phyloP scores from a whole-genome alignment of 1,140 invertebrate genomes.

The Neoseiulus cucumeris region DNA sequence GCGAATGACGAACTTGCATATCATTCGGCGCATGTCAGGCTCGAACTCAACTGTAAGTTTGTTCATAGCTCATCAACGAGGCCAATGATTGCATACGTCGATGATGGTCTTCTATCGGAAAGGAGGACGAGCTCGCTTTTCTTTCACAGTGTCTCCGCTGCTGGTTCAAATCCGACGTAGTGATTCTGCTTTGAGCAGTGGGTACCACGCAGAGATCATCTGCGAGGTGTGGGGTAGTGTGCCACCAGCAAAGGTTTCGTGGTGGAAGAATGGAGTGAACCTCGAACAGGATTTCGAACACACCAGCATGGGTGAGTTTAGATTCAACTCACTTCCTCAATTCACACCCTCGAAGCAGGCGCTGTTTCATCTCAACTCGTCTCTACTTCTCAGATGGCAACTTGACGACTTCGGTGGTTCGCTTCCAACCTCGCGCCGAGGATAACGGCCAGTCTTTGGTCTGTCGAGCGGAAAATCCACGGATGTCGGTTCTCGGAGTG shows the following conservation, averaged over 20 bases:
- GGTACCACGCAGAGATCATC: conserved; percentile 2
- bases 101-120: not conserved
- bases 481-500: conserved; percentile 35
- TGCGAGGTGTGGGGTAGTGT: conserved; percentile 3
- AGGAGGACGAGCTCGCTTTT: not conserved
- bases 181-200: conserved; percentile 1
- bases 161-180: conserved; percentile 3
- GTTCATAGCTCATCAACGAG: too few relatives aligned
- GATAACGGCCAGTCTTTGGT: conserved; percentile 57
- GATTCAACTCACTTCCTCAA: not conserved
- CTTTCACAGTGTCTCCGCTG: not conserved
- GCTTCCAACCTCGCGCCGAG: conserved; percentile 47
- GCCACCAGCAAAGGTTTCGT: not conserved
- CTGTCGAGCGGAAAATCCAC: conserved; percentile 58
- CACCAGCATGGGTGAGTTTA: not conserved
- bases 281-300: conserved; percentile 9
- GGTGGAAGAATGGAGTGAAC: conserved; percentile 4
- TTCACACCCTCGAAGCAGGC: not conserved
- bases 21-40: not conserved
- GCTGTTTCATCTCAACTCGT: too few relatives aligned
- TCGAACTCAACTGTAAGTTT: conserved; percentile 7
- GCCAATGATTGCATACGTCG: not conserved
- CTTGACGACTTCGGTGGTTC: conserved; percentile 58
- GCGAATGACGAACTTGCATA: not conserved
- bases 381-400: conserved; percentile 35